These are phyloP conservation scores for Corydoras maculifer DNA, from an alignment of 2,113 vertebrate species.

Conservation along the genomic window DNA sequence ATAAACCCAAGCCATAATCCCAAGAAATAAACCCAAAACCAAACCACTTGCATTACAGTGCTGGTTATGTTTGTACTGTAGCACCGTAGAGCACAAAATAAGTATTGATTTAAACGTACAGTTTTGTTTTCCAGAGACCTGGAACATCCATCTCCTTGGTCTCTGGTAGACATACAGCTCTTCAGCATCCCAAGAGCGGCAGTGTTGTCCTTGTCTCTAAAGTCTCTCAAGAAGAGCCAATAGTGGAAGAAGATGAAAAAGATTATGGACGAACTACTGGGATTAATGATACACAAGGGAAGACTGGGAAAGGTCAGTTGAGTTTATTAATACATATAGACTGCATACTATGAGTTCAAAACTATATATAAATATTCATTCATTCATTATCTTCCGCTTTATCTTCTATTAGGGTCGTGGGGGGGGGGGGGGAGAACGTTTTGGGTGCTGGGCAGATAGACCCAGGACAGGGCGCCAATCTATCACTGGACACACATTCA, in stretches of 20 bases:
- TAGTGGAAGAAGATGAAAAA: background rate
- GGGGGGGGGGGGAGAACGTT: too few relatives aligned
- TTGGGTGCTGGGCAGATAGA: too few relatives aligned
- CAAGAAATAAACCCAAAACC: too few relatives aligned
- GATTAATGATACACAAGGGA: background rate
- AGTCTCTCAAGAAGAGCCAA: background rate
- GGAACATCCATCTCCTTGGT: background rate
- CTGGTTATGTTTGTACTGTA: too few relatives aligned
- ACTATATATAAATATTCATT: too few relatives aligned
- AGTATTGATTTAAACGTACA: background rate
- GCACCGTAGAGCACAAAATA: background rate
- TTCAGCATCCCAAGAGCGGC: background rate
- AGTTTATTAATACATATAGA: background rate
- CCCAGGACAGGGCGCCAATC: too few relatives aligned
- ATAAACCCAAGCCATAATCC: too few relatives aligned
- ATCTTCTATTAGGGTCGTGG: too few relatives aligned
- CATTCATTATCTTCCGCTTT: too few relatives aligned
- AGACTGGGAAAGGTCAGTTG: background rate
- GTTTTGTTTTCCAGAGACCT: background rate
- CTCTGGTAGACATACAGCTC: background rate
- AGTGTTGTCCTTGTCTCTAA: background rate
- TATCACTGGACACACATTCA: too few relatives aligned
- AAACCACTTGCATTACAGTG: too few relatives aligned
- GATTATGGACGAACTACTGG: background rate
- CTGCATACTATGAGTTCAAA: background rate